These are phyloP conservation scores for Coregonus suidteri DNA, from an alignment of 2,797 vertebrate species.

Conservation along the genomic window DNA sequence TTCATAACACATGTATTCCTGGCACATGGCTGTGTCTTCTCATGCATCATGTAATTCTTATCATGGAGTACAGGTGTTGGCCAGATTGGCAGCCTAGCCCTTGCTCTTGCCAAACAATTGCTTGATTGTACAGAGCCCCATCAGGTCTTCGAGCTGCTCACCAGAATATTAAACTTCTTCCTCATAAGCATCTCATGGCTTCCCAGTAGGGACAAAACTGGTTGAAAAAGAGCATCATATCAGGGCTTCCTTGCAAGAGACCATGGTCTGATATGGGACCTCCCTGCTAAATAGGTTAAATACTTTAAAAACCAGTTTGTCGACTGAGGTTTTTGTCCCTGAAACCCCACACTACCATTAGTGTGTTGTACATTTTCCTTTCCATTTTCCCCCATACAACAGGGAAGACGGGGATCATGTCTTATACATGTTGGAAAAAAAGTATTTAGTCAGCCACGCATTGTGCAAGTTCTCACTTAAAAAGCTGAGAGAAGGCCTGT, in stretches of 20 bases:
- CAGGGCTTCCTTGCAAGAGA: not conserved
- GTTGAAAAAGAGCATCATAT: not conserved
- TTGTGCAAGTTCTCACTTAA: too few relatives aligned
- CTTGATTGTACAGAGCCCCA: constrained; percentile 65
- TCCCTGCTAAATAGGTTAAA: not conserved
- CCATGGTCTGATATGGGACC: not conserved
- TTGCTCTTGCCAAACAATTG: constrained; percentile 62
- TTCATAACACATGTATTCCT: constrained; percentile 44
- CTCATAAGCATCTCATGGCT: constrained; percentile 38
- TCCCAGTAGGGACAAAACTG: not conserved
- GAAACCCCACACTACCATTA: not conserved
- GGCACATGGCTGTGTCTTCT: constrained; percentile 63
- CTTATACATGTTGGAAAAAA: too few relatives aligned
- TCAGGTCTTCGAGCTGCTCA: constrained; percentile 58
- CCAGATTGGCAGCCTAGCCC: constrained; percentile 69
- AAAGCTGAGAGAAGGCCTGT: too few relatives aligned
- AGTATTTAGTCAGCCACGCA: too few relatives aligned
- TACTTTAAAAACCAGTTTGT: not conserved
- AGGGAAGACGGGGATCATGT: not conserved
- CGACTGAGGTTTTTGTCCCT: not conserved
- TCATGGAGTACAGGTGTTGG: constrained; percentile 49
- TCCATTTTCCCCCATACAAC: too few relatives aligned
- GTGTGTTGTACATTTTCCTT: not conserved
- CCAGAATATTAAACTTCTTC: constrained; percentile 68
- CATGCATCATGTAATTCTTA: constrained; percentile 68